Conservation (phyloP, 64 coral and sea anemone genomes). For the Orbicella faveolata region DNA sequence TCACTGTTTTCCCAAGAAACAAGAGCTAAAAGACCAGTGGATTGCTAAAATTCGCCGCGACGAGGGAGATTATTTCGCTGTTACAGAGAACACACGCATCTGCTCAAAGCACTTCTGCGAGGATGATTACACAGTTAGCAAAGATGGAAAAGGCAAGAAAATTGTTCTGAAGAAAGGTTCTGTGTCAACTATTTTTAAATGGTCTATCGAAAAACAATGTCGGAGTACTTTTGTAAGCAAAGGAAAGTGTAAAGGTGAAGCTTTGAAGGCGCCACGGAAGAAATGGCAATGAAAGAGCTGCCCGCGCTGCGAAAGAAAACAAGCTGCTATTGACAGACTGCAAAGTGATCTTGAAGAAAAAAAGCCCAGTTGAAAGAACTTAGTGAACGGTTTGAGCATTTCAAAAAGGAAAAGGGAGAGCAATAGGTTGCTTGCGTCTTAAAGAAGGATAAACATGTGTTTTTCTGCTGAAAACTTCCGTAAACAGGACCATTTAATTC, state of each 20-base stretch:
- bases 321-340: neutral
- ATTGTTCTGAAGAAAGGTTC: slow-evolving; percentile 6
- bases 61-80: neutral
- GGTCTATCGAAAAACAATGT: neutral
- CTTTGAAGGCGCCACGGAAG: neutral
- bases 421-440: neutral
- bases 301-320: neutral
- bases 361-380: slow-evolving; percentile 21
- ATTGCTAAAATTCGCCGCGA: neutral
- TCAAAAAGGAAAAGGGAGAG: slow-evolving; percentile 4
- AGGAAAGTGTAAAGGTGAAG: neutral
- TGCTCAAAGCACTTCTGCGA: neutral
- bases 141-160: slow-evolving; percentile 11
- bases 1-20: slow-evolving; percentile 5
- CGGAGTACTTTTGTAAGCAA: neutral
- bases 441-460: slow-evolving; percentile 26
- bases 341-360: neutral
- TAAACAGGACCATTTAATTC: slow-evolving; percentile 7
- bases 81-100: neutral
- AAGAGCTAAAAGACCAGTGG: neutral
- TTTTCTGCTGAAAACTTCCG: slow-evolving; percentile 15
- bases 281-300: neutral
- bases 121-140: neutral
- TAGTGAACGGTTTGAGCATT: neutral
- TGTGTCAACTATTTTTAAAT: neutral